Conservation (phyloP, 2,113 vertebrate species). For the Oryzias curvinotus region DNA sequence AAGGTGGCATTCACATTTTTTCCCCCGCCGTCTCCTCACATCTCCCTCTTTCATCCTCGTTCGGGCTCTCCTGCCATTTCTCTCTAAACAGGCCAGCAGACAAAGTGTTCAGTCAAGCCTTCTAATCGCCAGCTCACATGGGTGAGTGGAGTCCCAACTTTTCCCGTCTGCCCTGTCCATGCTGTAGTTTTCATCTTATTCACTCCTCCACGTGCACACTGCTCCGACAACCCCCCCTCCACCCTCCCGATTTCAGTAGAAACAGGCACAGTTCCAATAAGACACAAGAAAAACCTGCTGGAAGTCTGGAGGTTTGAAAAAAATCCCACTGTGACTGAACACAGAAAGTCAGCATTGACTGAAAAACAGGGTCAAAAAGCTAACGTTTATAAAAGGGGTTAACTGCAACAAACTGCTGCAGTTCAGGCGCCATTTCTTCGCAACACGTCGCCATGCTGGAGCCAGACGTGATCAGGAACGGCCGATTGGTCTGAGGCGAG, state of each 20-base stretch:
- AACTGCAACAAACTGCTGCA: no score
- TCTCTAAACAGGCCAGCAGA: constrained; percentile 75
- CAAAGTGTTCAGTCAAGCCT: constrained; percentile 79
- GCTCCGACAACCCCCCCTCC: constrained; percentile 14
- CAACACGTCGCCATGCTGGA: no score
- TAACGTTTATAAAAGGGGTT: no score
- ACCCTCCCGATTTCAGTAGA: constrained; percentile 15
- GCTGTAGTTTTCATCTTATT: constrained; percentile 61
- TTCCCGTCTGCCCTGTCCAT: constrained; percentile 67
- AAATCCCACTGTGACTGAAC: no score
- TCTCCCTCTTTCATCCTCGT: constrained; percentile 63
- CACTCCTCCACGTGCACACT: constrained; percentile 32
- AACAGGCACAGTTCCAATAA: neutral
- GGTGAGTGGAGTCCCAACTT: constrained; percentile 75
- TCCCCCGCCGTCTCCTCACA: constrained; percentile 61
- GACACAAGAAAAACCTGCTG: neutral
- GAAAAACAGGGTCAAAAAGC: no score
- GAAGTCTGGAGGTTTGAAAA: neutral
- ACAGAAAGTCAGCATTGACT: no score
- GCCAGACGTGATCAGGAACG: no score
- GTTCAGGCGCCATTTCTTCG: no score
- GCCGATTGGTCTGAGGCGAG: no score
- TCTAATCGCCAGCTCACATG: constrained; percentile 74
- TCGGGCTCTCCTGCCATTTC: constrained; percentile 49
- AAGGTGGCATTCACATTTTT: constrained; percentile 71